A percentile compares a stretch with the other conserved stretches of the same genome.
Evolutionary conservation across 2,888 invertebrate species (phyloP).

Genomic region (Cosmopolites sordidus): DNA sequence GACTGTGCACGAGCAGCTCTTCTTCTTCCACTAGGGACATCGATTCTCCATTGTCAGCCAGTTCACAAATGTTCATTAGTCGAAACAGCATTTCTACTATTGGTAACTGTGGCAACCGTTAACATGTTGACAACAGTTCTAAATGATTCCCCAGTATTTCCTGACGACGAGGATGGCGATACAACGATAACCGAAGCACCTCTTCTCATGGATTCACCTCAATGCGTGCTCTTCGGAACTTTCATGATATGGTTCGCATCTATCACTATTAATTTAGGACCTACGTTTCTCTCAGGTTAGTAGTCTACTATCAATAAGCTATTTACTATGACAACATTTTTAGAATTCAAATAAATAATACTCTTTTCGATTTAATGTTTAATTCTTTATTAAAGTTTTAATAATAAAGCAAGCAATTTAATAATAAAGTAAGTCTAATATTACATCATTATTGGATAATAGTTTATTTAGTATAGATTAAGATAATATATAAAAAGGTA

Average conservation of each 20-base stretch:
- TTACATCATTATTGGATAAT: no score
- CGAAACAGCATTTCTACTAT: constrained; percentile 80
- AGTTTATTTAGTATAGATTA: no score
- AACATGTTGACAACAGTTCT: constrained; percentile 84
- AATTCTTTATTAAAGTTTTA: no score
- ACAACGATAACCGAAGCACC: constrained; percentile 50
- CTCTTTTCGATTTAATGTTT: no score
- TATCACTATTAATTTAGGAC: constrained; percentile 85
- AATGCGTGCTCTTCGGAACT: constrained; percentile 86
- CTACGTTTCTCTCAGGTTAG: constrained; percentile 75
- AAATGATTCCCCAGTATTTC: constrained; percentile 81
- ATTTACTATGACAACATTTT: no score
- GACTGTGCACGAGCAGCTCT: constrained; percentile 80
- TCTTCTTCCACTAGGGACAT: constrained; percentile 71
- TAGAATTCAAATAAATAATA: no score
- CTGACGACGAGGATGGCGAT: constrained; percentile 73
- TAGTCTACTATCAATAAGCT: no score
- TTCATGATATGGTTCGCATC: constrained; percentile 94
- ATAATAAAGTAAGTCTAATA: no score
- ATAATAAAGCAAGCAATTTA: no score
- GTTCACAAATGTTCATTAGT: constrained; percentile 82
- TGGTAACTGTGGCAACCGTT: constrained; percentile 86
- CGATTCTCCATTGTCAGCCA: constrained; percentile 76
- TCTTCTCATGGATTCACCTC: constrained; percentile 79
- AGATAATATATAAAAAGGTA: no score